Base-by-base conservation (phyloP, 1,140 invertebrate genomes). In the Drosophila bocqueti region DNA sequence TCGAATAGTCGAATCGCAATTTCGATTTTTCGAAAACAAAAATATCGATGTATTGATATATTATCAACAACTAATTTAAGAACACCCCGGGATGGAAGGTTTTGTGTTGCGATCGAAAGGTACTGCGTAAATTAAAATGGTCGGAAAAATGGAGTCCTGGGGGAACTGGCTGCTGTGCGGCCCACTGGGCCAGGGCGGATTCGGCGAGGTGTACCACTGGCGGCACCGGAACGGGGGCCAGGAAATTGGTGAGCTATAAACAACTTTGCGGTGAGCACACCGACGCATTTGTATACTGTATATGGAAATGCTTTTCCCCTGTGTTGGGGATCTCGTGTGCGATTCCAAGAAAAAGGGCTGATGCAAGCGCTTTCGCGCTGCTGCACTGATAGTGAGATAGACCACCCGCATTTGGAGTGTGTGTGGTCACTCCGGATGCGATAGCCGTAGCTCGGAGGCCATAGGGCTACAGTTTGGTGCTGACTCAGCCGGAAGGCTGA, bases 201-300 rank as follows among this genome's bases (percentile, higher is more conserved):
- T 92, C 16, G 90, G 90, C 6, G 67, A 79, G 45, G 90, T 92
- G 13, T n/a, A 52, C 9, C 69, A 77, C 16, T 92, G 90, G 84
- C 71, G 21, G n/a, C 67, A 92, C 57, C 38, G 9, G 1, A n/a
- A 0, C 13, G 76, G 75, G 5, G 65, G 76, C 34, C 72, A 64
- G 45, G 79, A 92, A 72, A 76, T 92, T 9, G 90, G 90, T 92
- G 80, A 65, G 73, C 26, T 52, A 36, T 46, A 58, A 71, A 49
- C n/a, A 58, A 54, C n/a, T 54, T 50, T 57, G 15, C 15, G 47
- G 31, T 42, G 52, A 24, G 13, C 54, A 47, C 38, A 43, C 26
- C 8, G 5, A 29, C 50, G 18, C 40, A 34, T 9, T 57, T 38
- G 42, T 13, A 76, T 40, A 50, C 18, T 57, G 43, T 52, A 65